Conservation (phyloP, 1,140 invertebrate species). For the Danaus melanippus region DNA sequence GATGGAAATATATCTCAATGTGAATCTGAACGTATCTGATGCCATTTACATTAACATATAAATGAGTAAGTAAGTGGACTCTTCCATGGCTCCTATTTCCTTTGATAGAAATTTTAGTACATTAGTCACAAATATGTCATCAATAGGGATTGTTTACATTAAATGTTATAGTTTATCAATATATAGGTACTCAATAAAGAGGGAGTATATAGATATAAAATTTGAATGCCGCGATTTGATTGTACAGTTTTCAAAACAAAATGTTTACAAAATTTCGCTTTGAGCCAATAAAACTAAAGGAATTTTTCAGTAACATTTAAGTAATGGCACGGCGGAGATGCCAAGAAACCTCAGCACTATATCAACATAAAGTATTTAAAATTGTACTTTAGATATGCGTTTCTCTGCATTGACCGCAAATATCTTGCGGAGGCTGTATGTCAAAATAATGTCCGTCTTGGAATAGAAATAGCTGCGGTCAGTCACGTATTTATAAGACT, state of each 20-base stretch:
- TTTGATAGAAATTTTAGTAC: slow-evolving; percentile 19
- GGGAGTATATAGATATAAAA: too few relatives aligned
- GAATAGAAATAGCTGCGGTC: slow-evolving; percentile 28
- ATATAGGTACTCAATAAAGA: background rate
- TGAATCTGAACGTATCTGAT: slow-evolving; percentile 54
- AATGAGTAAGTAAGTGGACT: slow-evolving; percentile 69
- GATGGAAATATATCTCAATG: slow-evolving; percentile 59
- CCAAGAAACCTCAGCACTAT: slow-evolving; percentile 55
- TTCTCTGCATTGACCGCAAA: slow-evolving; percentile 64
- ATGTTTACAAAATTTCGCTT: too few relatives aligned
- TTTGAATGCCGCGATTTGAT: too few relatives aligned
- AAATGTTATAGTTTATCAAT: background rate
- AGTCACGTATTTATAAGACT: too few relatives aligned
- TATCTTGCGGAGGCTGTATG: slow-evolving; percentile 51
- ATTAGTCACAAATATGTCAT: slow-evolving; percentile 8
- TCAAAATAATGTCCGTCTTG: slow-evolving; percentile 63
- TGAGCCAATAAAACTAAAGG: slow-evolving; percentile 2
- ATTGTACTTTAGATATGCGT: slow-evolving; percentile 59
- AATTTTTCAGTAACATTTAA: slow-evolving; percentile 12
- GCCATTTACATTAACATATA: slow-evolving; percentile 67
- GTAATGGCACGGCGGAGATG: slow-evolving; percentile 24
- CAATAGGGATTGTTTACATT: slow-evolving; percentile 2
- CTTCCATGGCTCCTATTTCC: slow-evolving; percentile 18
- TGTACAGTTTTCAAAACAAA: too few relatives aligned
- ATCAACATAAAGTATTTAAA: slow-evolving; percentile 63